phyloP scores from a whole-genome alignment of 1,140 invertebrate genomes.

The Oscheius sp. region DNA sequence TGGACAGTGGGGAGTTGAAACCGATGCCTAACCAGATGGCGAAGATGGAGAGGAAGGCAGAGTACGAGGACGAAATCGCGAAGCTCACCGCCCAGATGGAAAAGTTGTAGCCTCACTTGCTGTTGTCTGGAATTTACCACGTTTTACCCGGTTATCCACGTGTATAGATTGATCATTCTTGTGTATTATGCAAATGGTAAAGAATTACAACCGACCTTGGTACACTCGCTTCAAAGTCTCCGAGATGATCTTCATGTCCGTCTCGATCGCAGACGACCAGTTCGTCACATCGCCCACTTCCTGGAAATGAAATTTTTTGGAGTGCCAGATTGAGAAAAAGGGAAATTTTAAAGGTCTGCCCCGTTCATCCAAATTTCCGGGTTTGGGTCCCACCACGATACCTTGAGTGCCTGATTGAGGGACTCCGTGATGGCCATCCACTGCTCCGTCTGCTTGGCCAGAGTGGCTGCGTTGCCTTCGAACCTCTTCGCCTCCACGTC shows the following conservation, averaged over 20 bases:
- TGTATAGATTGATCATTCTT: conserved; percentile 11
- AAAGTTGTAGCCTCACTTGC: conserved; percentile 12
- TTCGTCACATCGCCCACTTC: conserved; percentile 98
- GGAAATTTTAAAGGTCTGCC: not conserved
- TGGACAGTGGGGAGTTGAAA: conserved; percentile 49
- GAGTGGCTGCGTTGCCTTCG: conserved; percentile 87
- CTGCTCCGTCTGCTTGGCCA: conserved; percentile 91
- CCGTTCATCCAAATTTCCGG: too few species aligned
- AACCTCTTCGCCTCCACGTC: conserved; percentile 94
- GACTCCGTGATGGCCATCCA: conserved; percentile 90
- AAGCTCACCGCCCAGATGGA: conserved; percentile 56
- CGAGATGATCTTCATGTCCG: conserved; percentile 87
- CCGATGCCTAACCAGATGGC: conserved; percentile 56
- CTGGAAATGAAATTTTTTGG: conserved; percentile 52
- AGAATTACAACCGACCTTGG: conserved; percentile 68
- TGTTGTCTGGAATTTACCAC: conserved; percentile 2
- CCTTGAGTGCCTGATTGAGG: conserved; percentile 88
- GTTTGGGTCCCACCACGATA: too few species aligned
- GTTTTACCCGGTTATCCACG: not conserved
- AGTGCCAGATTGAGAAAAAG: not conserved
- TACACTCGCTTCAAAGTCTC: conserved; percentile 90
- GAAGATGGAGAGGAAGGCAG: conserved; percentile 57
- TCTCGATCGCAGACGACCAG: conserved; percentile 94
- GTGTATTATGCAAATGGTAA: not conserved
- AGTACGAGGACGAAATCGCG: conserved; percentile 61